Base-by-base conservation (phyloP, 53 echinoderm and acorn worm genomes). In the Mesocentrotus franciscanus region DNA sequence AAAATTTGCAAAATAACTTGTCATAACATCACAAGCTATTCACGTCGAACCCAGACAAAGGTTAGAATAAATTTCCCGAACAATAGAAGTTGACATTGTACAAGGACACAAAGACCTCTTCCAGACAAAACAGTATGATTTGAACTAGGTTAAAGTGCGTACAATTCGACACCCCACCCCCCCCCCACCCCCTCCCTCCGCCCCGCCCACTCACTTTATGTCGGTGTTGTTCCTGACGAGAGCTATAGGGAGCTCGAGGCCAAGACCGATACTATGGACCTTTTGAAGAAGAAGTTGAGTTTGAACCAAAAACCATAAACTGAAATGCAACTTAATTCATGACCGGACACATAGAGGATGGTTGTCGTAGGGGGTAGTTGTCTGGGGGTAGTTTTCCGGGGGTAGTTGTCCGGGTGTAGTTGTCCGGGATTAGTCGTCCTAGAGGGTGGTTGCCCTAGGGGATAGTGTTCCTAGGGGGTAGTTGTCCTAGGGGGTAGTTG, bases 1-100 rank as follows among this genome's bases (percentile, higher is more conserved):
- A 42, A 36, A 81, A 81, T 81, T 81, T 81, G 81, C 81, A 81
- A 81, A 81, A 81, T 81, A 81, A 81, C 81, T 81, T 81, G 20
- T 81, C 81, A 81, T 39, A 81, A 81, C 81, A 81, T 81, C 22
- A 7, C 81, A 42, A 36, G 81, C 81, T 81, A 81, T 81, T 81
- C 81, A 81, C 22, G 11, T 17, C 39, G 20, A 39, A 39, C 0
- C 81, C 81, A 81, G 81, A 81, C 81, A 81, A 81, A 76, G 33
- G 76, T 30, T 29, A 9, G 10, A 32, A 27, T 13, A 33, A 76
- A 42, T 39, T 33, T 2, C 22, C 18, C 4, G 81, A 81, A 81
- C 81, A 81, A 81, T 81, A 81, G 81, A 81, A 8, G 81, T 81
- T 81, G 33, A 81, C 42, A 29, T 81, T 81, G 81, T 81, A 42